A percentile compares a stretch with the other conserved stretches of the same genome.
These are phyloP conservation scores for Frankliniella intonsa DNA, from an alignment of 2,888 invertebrate genomes.

Conservation along the genomic window DNA sequence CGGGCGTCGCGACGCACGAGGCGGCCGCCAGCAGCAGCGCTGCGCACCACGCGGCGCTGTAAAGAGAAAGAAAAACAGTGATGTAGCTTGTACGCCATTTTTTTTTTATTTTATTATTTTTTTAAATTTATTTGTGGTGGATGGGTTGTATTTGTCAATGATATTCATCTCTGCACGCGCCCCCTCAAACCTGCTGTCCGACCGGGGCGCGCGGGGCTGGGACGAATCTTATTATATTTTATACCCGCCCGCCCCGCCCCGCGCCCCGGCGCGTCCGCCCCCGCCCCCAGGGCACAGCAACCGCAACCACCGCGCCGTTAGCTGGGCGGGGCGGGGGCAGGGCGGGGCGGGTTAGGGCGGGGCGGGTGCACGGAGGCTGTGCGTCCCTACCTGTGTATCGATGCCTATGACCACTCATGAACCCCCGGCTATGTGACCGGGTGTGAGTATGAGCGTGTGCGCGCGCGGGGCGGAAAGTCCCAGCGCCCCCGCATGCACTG, in stretches of 20 bases:
- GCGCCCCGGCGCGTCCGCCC: not conserved
- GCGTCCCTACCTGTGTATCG: too few relatives aligned
- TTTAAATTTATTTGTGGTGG: not conserved
- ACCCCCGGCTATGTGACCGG: too few relatives aligned
- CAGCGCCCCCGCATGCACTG: too few relatives aligned
- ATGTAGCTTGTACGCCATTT: not conserved
- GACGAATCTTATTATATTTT: not conserved
- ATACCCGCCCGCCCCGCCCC: not conserved
- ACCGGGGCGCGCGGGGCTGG: not conserved
- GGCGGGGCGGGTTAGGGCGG: too few relatives aligned
- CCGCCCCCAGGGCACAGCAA: too few relatives aligned
- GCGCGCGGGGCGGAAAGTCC: too few relatives aligned
- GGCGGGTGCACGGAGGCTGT: too few relatives aligned
- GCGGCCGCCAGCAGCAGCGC: not conserved
- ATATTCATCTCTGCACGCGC: not conserved
- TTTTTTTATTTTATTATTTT: not conserved
- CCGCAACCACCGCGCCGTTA: too few relatives aligned
- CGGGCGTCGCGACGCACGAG: not conserved
- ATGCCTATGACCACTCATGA: too few relatives aligned
- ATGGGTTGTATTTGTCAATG: not conserved
- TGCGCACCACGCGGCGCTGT: not conserved
- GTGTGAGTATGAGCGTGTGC: too few relatives aligned
- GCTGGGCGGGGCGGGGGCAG: too few relatives aligned
- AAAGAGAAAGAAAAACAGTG: not conserved
- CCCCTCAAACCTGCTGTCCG: not conserved